Base-by-base conservation (phyloP, 2,113 vertebrate species). In the Chaenocephalus aceratus region DNA sequence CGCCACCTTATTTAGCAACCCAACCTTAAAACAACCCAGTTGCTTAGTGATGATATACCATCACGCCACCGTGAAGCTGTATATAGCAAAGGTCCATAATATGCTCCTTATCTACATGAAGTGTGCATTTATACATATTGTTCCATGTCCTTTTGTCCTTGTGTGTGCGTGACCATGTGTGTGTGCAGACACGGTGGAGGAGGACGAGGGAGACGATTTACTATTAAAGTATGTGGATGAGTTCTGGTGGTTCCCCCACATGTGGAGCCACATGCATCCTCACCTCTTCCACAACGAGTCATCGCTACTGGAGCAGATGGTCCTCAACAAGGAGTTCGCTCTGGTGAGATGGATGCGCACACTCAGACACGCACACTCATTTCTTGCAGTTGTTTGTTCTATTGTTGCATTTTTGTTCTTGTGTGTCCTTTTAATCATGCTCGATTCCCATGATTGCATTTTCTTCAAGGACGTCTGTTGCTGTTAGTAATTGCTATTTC, bases 211-310 rank as follows among this genome's bases (percentile, higher is more conserved):
- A 0, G 98, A 99, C 36, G 98, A 99, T 84, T 91, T 95, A 58
- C 86, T 99, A 54, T 54, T 99, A 85, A 95, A 96, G 8, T 97
- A 96, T 11, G 97, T 97, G 30, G 95, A 96, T 79, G 96, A 99
- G 88, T 99, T 99, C 93, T 99, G 98, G 98, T 99, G 98, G 98
- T 99, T 99, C 80, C 98, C 98, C 53, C 98, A 99, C 80, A 99
- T 99, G 98, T 99, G 97, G 98, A 99, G 97, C 82, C 98, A 99
- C 92, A 98, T 98, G 98, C 97, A 99, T 93, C 98, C 98, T 71
- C 98, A 99, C 63, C 97, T 99, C 82, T 99, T 99, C 93, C 97
- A 98, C 85, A 99, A 99, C 3, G 96, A 99, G 87, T 98, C 97
- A 0, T 98, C 97, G 0, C 93, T 99, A 87, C 95, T 97, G 92